Percentiles rank a stretch among this genome's conserved stretches.
phyloP scores from a whole-genome alignment of 2,888 invertebrate genomes.

The Acanthosoma haemorrhoidale region DNA sequence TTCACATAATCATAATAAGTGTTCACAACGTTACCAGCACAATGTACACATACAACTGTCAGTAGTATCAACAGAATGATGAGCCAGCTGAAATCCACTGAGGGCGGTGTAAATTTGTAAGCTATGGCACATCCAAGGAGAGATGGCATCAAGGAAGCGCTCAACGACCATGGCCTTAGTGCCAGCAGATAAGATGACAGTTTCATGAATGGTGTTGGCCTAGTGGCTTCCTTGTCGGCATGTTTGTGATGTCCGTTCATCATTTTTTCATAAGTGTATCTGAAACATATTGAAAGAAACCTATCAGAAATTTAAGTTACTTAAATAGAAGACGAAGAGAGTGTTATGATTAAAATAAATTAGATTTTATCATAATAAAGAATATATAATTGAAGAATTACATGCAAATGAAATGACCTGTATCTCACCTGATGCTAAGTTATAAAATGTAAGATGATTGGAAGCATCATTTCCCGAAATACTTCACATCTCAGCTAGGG shows the following conservation, averaged over 20 bases:
- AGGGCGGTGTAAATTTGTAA: constrained; percentile 63
- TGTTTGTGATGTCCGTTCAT: constrained; percentile 34
- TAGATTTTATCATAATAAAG: too few relatives aligned
- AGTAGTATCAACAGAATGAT: constrained; percentile 75
- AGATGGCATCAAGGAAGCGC: constrained; percentile 86
- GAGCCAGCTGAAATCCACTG: constrained; percentile 69
- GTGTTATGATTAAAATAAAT: too few relatives aligned
- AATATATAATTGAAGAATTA: too few relatives aligned
- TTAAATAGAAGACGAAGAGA: not conserved
- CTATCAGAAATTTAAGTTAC: not conserved
- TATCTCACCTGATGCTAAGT: not conserved
- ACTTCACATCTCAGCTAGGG: not conserved
- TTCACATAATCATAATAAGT: constrained; percentile 93
- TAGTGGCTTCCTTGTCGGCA: not conserved
- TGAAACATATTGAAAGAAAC: not conserved
- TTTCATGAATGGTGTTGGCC: constrained; percentile 60
- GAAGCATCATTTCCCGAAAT: not conserved
- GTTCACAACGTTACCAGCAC: constrained; percentile 93
- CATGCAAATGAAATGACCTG: not conserved
- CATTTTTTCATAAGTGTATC: constrained; percentile 3
- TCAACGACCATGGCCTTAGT: constrained; percentile 87
- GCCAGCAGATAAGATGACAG: constrained; percentile 82
- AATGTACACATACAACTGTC: constrained; percentile 86
- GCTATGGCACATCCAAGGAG: constrained; percentile 83
- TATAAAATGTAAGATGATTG: not conserved